A percentile compares a stretch with the other conserved stretches of the same genome.
phyloP scores from a whole-genome alignment of 2,113 vertebrate species.

The Tonatia bakeri region DNA sequence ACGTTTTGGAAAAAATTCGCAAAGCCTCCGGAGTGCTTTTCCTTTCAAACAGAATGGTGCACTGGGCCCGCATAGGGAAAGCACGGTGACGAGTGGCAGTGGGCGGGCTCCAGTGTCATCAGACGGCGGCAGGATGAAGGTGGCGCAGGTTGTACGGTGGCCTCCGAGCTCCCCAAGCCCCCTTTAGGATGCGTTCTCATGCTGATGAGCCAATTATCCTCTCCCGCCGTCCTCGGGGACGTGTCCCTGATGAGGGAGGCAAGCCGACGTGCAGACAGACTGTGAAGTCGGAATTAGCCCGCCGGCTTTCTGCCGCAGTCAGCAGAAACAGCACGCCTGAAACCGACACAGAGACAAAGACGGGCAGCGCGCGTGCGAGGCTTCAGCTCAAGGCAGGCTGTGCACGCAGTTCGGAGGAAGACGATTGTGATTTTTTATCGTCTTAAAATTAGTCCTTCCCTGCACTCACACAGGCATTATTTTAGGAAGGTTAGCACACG shows the following conservation, averaged over 20 bases:
- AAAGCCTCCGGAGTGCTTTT: not conserved
- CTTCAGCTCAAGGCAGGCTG: not conserved
- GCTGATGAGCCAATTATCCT: conserved; percentile 36
- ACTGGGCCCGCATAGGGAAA: fast-evolving
- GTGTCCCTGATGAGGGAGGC: not conserved
- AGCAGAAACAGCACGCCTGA: conserved; percentile 38
- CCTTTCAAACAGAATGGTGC: not conserved
- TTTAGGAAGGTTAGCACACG: fast-evolving
- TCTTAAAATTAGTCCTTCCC: not conserved
- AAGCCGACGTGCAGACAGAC: not conserved
- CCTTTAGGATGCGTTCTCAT: not conserved
- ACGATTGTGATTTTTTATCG: not conserved
- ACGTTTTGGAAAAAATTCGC: not conserved
- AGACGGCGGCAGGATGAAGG: not conserved
- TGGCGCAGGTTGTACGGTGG: not conserved
- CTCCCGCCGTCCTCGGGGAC: not conserved
- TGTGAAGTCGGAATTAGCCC: not conserved
- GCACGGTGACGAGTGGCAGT: fast-evolving
- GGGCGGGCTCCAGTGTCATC: not conserved
- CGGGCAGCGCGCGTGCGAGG: not conserved
- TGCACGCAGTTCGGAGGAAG: not conserved
- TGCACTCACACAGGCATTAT: not conserved
- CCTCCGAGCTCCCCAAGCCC: not conserved
- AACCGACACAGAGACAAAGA: not conserved
- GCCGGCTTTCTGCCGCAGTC: not conserved